Evolutionary conservation across 1,140 invertebrate genomes (phyloP).

Genomic region (Coptotermes formosanus): DNA sequence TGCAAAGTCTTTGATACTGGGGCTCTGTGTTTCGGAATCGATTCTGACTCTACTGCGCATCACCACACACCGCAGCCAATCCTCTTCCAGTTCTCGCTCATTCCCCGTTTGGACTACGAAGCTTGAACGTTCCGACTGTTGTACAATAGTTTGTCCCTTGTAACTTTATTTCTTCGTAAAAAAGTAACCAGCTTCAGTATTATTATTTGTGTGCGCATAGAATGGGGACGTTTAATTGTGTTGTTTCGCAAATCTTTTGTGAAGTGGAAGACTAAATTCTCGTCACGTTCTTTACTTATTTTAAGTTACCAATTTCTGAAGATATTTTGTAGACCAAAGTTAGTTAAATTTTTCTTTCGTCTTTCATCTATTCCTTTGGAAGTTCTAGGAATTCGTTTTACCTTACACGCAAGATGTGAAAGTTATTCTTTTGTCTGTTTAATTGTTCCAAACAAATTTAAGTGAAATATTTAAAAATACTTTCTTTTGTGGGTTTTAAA

Average conservation of each 20-base stretch:
- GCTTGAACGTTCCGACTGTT: neutral
- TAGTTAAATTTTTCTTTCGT: neutral
- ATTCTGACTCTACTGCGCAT: neutral
- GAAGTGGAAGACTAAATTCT: neutral
- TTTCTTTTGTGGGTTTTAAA: neutral
- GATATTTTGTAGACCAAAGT: neutral
- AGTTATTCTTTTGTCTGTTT: neutral
- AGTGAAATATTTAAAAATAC: neutral
- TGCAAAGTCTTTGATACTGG: slow-evolving; percentile 18
- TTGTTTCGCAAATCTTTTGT: neutral
- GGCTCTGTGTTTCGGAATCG: neutral
- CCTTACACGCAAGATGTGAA: neutral
- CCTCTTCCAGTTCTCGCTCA: neutral
- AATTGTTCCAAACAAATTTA: neutral
- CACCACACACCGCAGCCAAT: neutral
- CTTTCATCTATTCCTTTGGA: neutral
- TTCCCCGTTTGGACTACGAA: neutral
- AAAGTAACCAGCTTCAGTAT: neutral
- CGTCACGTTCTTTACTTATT: neutral
- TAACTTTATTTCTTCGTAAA: slow-evolving; percentile 6
- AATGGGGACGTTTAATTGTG: neutral
- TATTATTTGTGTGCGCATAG: neutral
- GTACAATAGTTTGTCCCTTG: neutral
- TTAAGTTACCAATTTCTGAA: neutral
- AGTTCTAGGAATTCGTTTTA: neutral